A percentile compares a stretch with the other conserved stretches of the same genome.
Conservation (phyloP, 2,888 invertebrate species). For the Helleia helle region DNA sequence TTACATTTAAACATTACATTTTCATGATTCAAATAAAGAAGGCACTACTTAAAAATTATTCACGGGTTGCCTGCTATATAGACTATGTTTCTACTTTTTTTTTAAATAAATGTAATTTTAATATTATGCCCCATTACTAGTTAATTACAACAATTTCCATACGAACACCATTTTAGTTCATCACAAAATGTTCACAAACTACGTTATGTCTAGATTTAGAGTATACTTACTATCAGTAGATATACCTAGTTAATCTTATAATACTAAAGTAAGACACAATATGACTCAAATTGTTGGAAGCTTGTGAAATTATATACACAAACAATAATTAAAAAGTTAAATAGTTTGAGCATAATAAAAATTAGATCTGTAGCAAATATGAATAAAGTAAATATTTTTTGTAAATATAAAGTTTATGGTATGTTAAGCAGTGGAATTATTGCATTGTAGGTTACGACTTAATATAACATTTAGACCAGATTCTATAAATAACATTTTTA, state of each 20-base stretch:
- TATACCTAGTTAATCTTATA: too few species aligned
- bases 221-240: too few species aligned
- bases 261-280: not conserved
- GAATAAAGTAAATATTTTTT: too few species aligned
- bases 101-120: too few species aligned
- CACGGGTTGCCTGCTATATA: too few species aligned
- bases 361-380: slow-evolving; percentile 2
- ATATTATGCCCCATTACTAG: not conserved
- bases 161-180: not conserved
- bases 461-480: not conserved
- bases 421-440: slow-evolving; percentile 10
- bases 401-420: slow-evolving; percentile 4
- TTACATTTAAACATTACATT: too few species aligned
- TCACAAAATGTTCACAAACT: not conserved
- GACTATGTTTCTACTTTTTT: too few species aligned
- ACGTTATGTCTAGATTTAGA: too few species aligned
- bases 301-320: too few species aligned
- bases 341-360: slow-evolving; percentile 6
- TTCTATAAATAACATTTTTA: not conserved
- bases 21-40: too few species aligned
- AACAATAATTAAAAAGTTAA: slow-evolving; percentile 1
- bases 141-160: too few species aligned
- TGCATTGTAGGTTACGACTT: slow-evolving; percentile 7
- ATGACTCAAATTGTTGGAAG: not conserved
- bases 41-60: too few species aligned